Percentiles rank a stretch among this genome's conserved stretches.
These are phyloP conservation scores for Ibidorhyncha struthersii DNA, from an alignment of 2,113 vertebrate species.

Conservation along the genomic window DNA sequence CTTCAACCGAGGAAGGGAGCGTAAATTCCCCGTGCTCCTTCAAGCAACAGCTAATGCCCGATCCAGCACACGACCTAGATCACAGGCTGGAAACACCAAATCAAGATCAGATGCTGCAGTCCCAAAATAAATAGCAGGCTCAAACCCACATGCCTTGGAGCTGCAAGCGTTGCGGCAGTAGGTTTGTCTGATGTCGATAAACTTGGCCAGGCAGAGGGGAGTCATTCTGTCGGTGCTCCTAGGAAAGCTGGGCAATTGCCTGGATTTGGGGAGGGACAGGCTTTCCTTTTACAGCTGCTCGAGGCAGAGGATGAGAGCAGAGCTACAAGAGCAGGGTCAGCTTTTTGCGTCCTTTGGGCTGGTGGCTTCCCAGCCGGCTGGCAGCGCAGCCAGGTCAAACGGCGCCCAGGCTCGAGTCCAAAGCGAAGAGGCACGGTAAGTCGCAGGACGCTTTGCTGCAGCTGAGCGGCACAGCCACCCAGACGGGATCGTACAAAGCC, in stretches of 20 bases:
- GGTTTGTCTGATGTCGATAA: neutral
- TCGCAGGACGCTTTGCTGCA: accelerated
- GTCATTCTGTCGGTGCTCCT: accelerated
- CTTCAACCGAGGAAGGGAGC: accelerated
- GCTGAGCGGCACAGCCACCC: neutral
- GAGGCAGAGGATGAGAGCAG: neutral
- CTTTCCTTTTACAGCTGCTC: accelerated
- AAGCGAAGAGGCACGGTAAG: accelerated
- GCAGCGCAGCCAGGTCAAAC: neutral
- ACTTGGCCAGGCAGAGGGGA: neutral
- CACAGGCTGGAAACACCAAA: neutral
- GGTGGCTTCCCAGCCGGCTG: neutral
- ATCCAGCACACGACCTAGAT: neutral
- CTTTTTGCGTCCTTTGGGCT: neutral
- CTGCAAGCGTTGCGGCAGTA: neutral
- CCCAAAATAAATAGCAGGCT: conserved; percentile 25
- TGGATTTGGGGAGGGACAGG: neutral
- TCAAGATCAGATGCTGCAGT: neutral
- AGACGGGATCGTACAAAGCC: accelerated
- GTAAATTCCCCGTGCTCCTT: neutral
- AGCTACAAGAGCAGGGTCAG: neutral
- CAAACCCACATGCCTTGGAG: neutral
- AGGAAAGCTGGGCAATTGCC: accelerated
- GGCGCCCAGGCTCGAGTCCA: neutral
- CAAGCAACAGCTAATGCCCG: neutral